These are phyloP conservation scores for Dipus sagitta DNA, from an alignment of 2,797 vertebrate species.

Conservation along the genomic window DNA sequence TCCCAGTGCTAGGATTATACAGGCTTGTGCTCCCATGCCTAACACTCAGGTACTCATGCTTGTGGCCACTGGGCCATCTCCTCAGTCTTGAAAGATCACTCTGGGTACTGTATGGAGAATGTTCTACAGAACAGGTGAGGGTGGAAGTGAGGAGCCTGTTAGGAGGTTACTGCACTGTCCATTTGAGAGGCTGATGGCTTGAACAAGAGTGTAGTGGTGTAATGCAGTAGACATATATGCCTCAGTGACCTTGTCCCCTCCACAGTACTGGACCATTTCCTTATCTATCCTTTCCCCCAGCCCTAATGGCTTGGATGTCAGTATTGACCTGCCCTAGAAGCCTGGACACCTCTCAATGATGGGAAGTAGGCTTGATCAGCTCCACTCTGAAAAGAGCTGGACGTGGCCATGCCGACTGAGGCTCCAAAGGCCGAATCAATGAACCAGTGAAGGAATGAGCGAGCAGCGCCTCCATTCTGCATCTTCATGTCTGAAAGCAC, in stretches of 20 bases:
- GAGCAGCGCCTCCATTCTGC: background rate
- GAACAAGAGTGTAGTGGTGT: background rate
- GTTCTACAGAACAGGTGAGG: background rate
- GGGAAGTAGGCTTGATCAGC: background rate
- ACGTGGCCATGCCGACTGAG: background rate
- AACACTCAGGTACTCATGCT: too few species aligned
- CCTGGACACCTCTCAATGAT: background rate
- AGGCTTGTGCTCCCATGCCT: too few species aligned
- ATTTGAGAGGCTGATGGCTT: background rate
- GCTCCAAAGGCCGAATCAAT: background rate
- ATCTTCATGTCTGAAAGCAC: background rate
- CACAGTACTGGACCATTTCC: background rate
- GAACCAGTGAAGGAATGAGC: background rate
- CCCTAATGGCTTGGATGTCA: background rate
- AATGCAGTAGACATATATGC: background rate
- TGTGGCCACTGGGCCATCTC: too few species aligned
- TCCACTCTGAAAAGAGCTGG: background rate
- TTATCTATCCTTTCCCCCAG: background rate
- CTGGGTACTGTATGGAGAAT: background rate
- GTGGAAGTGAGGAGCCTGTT: background rate
- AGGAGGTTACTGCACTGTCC: background rate
- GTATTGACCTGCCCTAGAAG: too few species aligned
- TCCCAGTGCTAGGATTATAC: too few species aligned
- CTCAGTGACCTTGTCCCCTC: rapidly evolving
- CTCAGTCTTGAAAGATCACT: background rate